Percentiles rank a stretch among this genome's conserved stretches.
phyloP scores from a whole-genome alignment of 2,888 invertebrate species.

The Campoletis raptor region DNA sequence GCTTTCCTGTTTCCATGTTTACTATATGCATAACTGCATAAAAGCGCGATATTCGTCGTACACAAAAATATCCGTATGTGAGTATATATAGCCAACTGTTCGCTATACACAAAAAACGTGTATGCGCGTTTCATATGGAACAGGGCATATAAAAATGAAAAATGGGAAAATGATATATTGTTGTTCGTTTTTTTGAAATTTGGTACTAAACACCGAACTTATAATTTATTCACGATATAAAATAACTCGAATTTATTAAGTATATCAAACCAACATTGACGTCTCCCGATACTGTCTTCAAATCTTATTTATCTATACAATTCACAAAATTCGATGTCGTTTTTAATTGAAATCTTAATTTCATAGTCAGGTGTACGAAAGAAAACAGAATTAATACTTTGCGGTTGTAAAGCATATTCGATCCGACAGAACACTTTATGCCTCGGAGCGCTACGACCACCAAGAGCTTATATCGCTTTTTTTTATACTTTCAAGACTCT shows the following conservation, averaged over 20 bases:
- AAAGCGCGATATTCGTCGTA: constrained; percentile 60
- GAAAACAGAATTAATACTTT: neutral
- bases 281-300: neutral
- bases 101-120: constrained; percentile 12
- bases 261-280: neutral
- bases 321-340: neutral
- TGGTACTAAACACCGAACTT: neutral
- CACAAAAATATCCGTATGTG: constrained; percentile 54
- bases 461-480: neutral
- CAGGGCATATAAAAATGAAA: neutral
- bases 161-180: neutral
- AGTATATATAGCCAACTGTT: constrained; percentile 14
- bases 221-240: neutral
- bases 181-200: neutral
- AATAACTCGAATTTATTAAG: neutral
- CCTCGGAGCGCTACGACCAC: neutral
- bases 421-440: neutral
- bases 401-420: neutral
- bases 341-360: neutral
- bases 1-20: constrained; percentile 30
- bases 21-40: constrained; percentile 7
- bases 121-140: neutral
- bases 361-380: neutral
- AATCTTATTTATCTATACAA: neutral
- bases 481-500: neutral